Base-by-base conservation (phyloP, 2,888 invertebrate genomes). In the Hypselothyrea guttata region DNA sequence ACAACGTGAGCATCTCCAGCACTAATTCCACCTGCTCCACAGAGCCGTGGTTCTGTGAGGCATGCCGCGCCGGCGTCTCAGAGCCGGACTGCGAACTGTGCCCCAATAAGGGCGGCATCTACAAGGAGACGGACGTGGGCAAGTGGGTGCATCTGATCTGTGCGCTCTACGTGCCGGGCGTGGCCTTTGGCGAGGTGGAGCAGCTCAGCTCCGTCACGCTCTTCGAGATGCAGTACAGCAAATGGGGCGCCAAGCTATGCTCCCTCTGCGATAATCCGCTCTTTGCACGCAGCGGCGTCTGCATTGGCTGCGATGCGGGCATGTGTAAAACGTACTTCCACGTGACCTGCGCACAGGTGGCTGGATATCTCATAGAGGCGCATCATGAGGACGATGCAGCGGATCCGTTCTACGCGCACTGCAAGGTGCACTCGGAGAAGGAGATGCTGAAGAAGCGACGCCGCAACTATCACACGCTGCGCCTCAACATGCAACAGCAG, bases 41-140 rank as follows among this genome's bases (percentile, higher is more conserved):
- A 0, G 98, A 99, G 71, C 98, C 98, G 0, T 99, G 99, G 99
- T 99, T 99, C 90, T 99, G 99, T 91, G 99, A 99, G 89, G 97
- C 98, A 4, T 99, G 99, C 87, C 95, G 96, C 81, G 97, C 97
- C 13, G 97, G 97, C 0, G 94, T 96, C 9, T 93, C 92, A 9
- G 95, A 95, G 88, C 98, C 98, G 0, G 93, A 93, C 31, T 99
- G 99, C 89, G 98, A 99, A 91, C 91, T 99, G 11, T 99, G 99
- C 88, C 99, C 99, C 0, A 98, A 97, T 88, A 93, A 92, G 87
- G 95, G 94, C 91, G 97, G 95, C 72, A 98, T 94, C 90, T 98
- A 94, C 89, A 99, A 99, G 90, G 97, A 98, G 90, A 98, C 98
- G 0, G 98, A 98, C 91, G 96, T 97, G 45, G 98, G 98, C 5